A percentile compares a stretch with the other conserved stretches of the same genome.
Conservation (phyloP, 2,797 vertebrate species). For the Octomys mimax region DNA sequence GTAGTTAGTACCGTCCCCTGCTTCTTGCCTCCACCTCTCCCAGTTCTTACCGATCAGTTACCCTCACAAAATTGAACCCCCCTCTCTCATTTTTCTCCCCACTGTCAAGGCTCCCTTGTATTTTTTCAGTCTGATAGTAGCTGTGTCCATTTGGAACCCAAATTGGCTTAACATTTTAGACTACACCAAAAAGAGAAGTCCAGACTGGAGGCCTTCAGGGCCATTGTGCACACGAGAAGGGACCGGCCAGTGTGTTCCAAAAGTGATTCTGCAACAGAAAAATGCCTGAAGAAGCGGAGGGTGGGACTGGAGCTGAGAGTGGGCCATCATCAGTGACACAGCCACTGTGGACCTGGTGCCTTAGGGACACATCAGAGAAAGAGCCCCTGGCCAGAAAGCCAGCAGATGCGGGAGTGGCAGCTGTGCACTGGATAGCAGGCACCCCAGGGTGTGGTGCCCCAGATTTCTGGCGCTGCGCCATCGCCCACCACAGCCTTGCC, state of each 20-base stretch:
- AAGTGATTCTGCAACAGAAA: not conserved
- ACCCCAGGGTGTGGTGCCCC: fast-evolving
- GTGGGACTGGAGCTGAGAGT: not conserved
- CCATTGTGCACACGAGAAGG: no score
- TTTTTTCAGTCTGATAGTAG: not conserved
- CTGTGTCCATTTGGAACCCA: not conserved
- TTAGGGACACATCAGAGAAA: not conserved
- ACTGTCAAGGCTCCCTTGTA: not conserved
- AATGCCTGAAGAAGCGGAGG: not conserved
- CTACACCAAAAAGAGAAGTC: not conserved
- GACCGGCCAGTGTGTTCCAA: not conserved
- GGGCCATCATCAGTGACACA: fast-evolving
- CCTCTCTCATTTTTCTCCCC: not conserved
- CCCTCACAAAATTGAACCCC: no score
- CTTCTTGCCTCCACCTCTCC: not conserved
- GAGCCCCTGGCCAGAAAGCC: not conserved
- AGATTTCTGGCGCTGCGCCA: fast-evolving
- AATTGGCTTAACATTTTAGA: not conserved
- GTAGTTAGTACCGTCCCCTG: not conserved
- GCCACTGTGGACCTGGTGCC: fast-evolving
- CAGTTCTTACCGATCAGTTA: not conserved
- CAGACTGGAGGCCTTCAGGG: not conserved
- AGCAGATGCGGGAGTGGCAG: not conserved
- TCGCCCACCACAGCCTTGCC: not conserved
- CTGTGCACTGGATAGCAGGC: not conserved